Conservation (phyloP, 2,113 vertebrate genomes). For the Tor tambroides region DNA sequence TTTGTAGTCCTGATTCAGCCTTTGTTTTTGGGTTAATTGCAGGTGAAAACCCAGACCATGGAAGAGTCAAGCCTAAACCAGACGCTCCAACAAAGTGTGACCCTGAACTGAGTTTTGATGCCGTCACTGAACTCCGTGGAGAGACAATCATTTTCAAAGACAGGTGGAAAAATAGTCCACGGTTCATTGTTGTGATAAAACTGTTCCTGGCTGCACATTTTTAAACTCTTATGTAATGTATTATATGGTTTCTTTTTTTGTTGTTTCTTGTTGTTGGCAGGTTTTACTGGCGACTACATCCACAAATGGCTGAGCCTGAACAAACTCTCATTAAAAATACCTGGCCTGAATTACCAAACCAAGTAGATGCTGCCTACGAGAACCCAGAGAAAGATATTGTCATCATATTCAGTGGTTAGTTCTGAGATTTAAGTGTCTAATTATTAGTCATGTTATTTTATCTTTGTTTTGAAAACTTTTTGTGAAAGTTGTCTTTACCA, state of each 20-base stretch:
- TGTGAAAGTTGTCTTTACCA: no score
- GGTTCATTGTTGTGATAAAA: background rate
- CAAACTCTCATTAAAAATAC: slow-evolving; percentile 85
- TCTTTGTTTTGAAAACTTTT: no score
- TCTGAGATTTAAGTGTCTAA: background rate
- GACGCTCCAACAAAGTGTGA: slow-evolving; percentile 78
- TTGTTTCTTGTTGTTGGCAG: slow-evolving; percentile 66
- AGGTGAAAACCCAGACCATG: slow-evolving; percentile 73
- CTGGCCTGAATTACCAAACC: slow-evolving; percentile 91
- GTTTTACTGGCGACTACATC: slow-evolving; percentile 94
- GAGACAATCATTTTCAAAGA: slow-evolving; percentile 81
- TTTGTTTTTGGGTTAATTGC: background rate
- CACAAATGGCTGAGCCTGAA: slow-evolving; percentile 86
- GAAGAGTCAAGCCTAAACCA: slow-evolving; percentile 73
- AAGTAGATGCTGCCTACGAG: slow-evolving; percentile 93
- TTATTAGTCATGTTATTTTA: background rate
- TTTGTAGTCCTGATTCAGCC: background rate
- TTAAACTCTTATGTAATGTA: background rate
- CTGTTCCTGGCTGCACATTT: background rate
- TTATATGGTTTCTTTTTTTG: background rate
- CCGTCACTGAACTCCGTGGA: slow-evolving; percentile 77
- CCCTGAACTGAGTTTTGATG: slow-evolving; percentile 74
- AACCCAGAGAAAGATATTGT: slow-evolving; percentile 82
- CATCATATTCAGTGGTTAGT: slow-evolving; percentile 90
- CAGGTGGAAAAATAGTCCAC: slow-evolving; percentile 65